Conservation (phyloP, 2,888 invertebrate genomes). For the Parascotia fuliginaria region DNA sequence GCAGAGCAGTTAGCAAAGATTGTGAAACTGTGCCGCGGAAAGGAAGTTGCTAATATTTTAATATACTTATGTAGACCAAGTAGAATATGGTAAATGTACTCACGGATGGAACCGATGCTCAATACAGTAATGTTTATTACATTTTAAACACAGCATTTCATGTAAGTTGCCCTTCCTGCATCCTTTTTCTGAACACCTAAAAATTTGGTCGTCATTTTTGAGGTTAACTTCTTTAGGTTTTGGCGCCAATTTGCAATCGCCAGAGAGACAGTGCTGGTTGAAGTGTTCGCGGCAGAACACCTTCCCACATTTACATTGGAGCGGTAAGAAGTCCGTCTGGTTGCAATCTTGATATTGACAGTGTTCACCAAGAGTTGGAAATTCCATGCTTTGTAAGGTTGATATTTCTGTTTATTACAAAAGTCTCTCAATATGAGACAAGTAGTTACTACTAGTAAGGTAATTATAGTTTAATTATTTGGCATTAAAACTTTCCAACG, state of each 20-base stretch:
- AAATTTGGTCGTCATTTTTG: slow-evolving; percentile 72
- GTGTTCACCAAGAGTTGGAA: slow-evolving; percentile 89
- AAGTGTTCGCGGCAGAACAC: slow-evolving; percentile 90
- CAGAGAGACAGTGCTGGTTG: slow-evolving; percentile 82
- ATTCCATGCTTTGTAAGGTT: slow-evolving; percentile 84
- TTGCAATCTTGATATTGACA: slow-evolving; percentile 87
- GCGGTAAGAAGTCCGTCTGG: slow-evolving; percentile 90
- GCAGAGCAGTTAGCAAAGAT: no score
- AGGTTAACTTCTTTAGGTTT: slow-evolving; percentile 70
- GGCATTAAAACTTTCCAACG: no score
- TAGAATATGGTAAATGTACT: slow-evolving; percentile 48
- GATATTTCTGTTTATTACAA: no score
- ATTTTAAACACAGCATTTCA: slow-evolving; percentile 88
- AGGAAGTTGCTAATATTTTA: no score
- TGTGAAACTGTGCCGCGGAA: no score
- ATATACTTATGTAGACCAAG: no score
- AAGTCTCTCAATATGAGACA: no score
- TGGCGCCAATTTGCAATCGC: slow-evolving; percentile 75
- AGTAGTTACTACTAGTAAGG: no score
- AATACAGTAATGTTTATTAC: slow-evolving; percentile 89
- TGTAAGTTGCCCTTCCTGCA: slow-evolving; percentile 87
- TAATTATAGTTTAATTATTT: no score
- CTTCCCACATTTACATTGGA: slow-evolving; percentile 87
- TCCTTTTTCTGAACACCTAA: slow-evolving; percentile 83
- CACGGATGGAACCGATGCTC: slow-evolving; percentile 87